phyloP scores from a whole-genome alignment of 2,888 invertebrate genomes.

The Bunonema sp. region DNA sequence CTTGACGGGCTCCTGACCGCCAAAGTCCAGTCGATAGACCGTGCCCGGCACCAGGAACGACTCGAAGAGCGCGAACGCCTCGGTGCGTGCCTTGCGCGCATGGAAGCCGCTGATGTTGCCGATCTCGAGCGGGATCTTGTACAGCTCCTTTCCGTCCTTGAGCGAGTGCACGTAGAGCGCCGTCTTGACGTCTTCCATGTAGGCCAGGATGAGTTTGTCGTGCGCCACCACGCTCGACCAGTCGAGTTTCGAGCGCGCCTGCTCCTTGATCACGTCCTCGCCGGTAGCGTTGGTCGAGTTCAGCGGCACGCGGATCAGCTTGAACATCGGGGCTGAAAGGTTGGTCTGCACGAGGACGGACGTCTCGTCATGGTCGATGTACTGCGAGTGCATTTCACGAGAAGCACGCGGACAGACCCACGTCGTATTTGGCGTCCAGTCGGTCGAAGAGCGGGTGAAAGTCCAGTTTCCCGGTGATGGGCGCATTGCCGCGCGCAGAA shows the following conservation, averaged over 20 bases:
- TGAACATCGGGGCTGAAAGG: conserved; percentile 77
- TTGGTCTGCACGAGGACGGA: conserved; percentile 76
- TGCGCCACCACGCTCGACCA: conserved; percentile 70
- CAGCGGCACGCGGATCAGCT: conserved; percentile 62
- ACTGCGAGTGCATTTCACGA: conserved; percentile 54
- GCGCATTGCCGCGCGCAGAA: conserved; percentile 43
- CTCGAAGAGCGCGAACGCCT: conserved; percentile 73
- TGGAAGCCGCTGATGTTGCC: conserved; percentile 72
- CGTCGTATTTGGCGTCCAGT: conserved; percentile 83
- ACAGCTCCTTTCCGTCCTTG: conserved; percentile 58
- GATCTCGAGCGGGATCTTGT: conserved; percentile 52
- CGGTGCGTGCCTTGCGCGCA: conserved; percentile 56
- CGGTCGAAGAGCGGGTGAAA: conserved; percentile 69
- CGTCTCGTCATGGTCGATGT: conserved; percentile 68
- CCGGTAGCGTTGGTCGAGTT: conserved; percentile 4
- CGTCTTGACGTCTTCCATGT: conserved; percentile 84
- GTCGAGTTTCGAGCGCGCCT: conserved; percentile 71
- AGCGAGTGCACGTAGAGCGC: conserved; percentile 67
- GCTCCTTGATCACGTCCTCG: conserved; percentile 59
- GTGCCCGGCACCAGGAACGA: conserved; percentile 78
- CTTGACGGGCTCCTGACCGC: too few species aligned
- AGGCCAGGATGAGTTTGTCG: conserved; percentile 72
- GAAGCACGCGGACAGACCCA: conserved; percentile 43
- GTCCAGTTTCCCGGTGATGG: conserved; percentile 52
- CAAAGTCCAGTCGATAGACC: conserved; percentile 76